These are phyloP conservation scores for Nephrocerus scutellatus DNA, from an alignment of 2,888 invertebrate genomes.

Conservation along the genomic window DNA sequence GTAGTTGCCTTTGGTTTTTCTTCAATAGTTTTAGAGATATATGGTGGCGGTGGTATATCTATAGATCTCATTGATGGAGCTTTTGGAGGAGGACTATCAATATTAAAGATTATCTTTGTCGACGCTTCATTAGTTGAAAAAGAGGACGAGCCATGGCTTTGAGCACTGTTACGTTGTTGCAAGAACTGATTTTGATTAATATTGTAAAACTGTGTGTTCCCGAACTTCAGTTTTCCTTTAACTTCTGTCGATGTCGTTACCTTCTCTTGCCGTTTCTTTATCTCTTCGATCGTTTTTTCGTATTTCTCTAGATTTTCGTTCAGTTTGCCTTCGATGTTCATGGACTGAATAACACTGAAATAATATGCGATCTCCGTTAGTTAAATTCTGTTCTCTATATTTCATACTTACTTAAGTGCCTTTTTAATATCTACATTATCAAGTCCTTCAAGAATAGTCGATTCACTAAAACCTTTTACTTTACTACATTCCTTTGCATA, in stretches of 20 bases:
- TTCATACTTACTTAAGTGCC: slow-evolving; percentile 54
- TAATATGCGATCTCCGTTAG: too few species aligned
- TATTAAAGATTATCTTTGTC: too few species aligned
- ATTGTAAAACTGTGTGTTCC: slow-evolving; percentile 16
- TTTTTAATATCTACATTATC: slow-evolving; percentile 59
- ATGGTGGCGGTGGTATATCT: slow-evolving; percentile 10
- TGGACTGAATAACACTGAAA: slow-evolving; percentile 49
- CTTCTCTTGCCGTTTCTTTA: slow-evolving; percentile 24
- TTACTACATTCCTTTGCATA: slow-evolving; percentile 47
- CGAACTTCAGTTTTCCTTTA: slow-evolving; percentile 16
- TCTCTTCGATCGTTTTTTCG: slow-evolving; percentile 40
- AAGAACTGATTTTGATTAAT: slow-evolving; percentile 7
- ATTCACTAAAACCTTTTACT: slow-evolving; percentile 47
- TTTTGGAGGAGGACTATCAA: slow-evolving; percentile 29
- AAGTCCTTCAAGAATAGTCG: slow-evolving; percentile 58
- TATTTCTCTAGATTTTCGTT: slow-evolving; percentile 34
- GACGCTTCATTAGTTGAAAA: too few species aligned
- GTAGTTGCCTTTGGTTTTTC: too few species aligned
- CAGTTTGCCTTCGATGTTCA: slow-evolving; percentile 27
- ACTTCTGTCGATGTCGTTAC: slow-evolving; percentile 19
- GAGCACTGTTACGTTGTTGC: too few species aligned
- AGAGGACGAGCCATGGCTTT: too few species aligned
- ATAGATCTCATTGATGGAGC: slow-evolving; percentile 23
- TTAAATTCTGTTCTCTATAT: neutral
- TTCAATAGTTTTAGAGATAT: too few species aligned